Base-by-base conservation (phyloP, 2,797 vertebrate genomes). In the Psittacula echo region DNA sequence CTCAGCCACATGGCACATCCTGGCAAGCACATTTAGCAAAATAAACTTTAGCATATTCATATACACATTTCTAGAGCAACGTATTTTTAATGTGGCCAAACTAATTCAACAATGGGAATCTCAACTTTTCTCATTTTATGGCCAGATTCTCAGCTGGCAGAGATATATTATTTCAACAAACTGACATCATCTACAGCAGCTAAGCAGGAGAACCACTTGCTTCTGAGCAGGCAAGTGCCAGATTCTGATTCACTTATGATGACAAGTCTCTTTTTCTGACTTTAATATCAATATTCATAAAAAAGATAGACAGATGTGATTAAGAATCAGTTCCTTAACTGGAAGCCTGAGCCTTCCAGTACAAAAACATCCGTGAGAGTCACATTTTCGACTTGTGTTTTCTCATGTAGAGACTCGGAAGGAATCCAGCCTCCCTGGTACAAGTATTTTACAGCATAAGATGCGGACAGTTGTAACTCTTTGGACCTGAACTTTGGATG, bases 1-100 rank as follows among this genome's bases (percentile, higher is more conserved):
- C 88, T 93, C 89, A 96, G 93, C 90, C 95, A 96, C 92, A 96
- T 96, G 94, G 93, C 86, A 89, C 88, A 91, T 95, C 86, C 94
- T 96, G 94, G 94, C 94, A 94, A 27, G 29, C 75, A 29, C 84
- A 16, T 65, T 94, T 87, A 93, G 95, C 94, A 96, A 94, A 95
- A 96, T 95, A 96, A 96, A 96, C 93, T 85, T 96, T 96, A 96
- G 95, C 94, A 96, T 97, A 96, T 95, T 97, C 96, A 95, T 96
- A 75, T 47, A 92, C 96, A 95, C 81, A 92, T 89, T 97, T 95
- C 96, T 62, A 91, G 66, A 96, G 96, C 86, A 60, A 94, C 75
- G 92, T 95, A 85, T 95, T 94, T 90, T 94, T 96, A 90, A 93
- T 93, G 96, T 95, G 95, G 96, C 94, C 95, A 96, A 96, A 95